Evolutionary conservation across 2,797 vertebrate genomes (phyloP), one percentile per base, ranked within the genome.

Genomic region (Psittacula derbiana): DNA sequence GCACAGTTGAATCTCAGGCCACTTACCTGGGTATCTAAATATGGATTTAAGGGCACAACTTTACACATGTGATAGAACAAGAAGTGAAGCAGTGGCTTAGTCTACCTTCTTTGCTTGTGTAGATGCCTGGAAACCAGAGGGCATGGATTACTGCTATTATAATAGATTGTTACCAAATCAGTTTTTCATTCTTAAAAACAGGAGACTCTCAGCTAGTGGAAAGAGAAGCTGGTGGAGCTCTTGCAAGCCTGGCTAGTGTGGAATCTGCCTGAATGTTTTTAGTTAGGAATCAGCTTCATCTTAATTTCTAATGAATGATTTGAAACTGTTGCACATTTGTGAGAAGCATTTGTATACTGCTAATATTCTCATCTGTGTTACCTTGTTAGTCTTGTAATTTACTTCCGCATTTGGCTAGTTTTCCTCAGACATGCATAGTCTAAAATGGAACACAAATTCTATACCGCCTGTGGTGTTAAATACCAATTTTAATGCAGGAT

Each of bases 401-500:
- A 58, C 81, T 94, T 97, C 57, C 90, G 15, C 70, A 38, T 78
- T 81, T 55, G 58, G 79, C 49, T 75, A 73, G 43, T 60, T 95
- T 74, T 92, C 53, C 50, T 90, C 81, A 55, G 55, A 41, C 33
- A 40, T 12, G 30, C 46, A 21, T 41, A n/a, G 47, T 30, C n/a
- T 80, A 73, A 92, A 46, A 60, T 3, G 33, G 38, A 82, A 33
- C 62, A 8, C 24, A 44, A 75, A 21, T 84, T 94, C 61, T 75
- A 12, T 94, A 38, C 66, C 4, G 2, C 81, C 67, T 80, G 4
- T 73, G 33, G 43, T 81, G 69, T 84, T 95, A 93, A 93, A 92
- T 74, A 88, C 60, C 31, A 52, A 8, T 72, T 92, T 94, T 90
- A 92, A 72, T 93, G 79, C 41, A 76, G 40, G 38, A 38, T 95